Evolutionary conservation across 2,888 invertebrate genomes (phyloP).

Genomic region (Mylabris sibirica): DNA sequence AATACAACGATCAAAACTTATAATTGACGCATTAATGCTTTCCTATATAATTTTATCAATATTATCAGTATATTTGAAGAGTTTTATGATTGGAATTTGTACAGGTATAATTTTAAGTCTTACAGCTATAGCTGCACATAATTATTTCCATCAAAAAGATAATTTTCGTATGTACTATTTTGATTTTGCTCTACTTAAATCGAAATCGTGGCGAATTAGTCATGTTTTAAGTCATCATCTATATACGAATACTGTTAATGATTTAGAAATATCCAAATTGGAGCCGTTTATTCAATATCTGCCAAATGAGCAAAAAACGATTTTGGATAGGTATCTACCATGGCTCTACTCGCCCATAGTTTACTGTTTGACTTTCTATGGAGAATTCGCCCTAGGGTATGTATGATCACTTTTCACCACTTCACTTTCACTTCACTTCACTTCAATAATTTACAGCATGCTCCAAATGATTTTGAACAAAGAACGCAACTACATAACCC

Average conservation of each 20-base stretch:
- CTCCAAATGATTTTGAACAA: background rate
- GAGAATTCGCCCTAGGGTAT: background rate
- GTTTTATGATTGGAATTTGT: slow-evolving; percentile 60
- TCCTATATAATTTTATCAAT: slow-evolving; percentile 65
- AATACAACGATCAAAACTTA: slow-evolving; percentile 54
- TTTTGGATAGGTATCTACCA: slow-evolving; percentile 57
- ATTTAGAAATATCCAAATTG: slow-evolving; percentile 73
- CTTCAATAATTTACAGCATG: background rate
- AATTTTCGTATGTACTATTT: slow-evolving; percentile 83
- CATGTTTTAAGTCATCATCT: slow-evolving; percentile 82
- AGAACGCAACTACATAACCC: background rate
- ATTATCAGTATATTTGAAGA: slow-evolving; percentile 59
- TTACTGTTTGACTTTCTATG: slow-evolving; percentile 33
- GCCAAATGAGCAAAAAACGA: slow-evolving; percentile 57
- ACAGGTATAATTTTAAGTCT: slow-evolving; percentile 66
- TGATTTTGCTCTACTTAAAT: slow-evolving; percentile 73
- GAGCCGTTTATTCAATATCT: slow-evolving; percentile 73
- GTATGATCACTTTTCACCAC: background rate
- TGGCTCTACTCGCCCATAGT: slow-evolving; percentile 38
- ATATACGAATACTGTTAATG: slow-evolving; percentile 78
- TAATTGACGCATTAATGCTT: slow-evolving; percentile 56
- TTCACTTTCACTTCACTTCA: background rate
- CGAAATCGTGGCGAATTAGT: slow-evolving; percentile 76
- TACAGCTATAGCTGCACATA: slow-evolving; percentile 71
- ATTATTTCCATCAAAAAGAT: slow-evolving; percentile 78